Evolutionary conservation across 2,797 vertebrate genomes (phyloP), one percentile per base, ranked within the genome.

Genomic region (Scolopax rusticola): DNA sequence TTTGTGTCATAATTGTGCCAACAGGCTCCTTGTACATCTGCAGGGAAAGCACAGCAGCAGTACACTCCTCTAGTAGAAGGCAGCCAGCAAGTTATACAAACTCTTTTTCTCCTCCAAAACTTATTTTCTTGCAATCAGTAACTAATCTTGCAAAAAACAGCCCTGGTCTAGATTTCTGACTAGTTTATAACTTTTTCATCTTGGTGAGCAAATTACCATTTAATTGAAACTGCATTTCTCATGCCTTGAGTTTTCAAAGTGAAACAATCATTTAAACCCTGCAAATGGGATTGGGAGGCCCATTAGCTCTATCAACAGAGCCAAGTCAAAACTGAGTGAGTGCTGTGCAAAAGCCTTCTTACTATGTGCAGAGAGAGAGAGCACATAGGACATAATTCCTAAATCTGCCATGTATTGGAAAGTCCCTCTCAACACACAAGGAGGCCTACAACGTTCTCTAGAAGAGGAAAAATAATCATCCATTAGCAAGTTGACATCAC

Each of bases 301-400:
- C 6, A 53, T 41, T 15, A 86, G 45, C 32, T 84, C 32, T 36
- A 86, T 51, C n/a, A 47, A 11, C 0, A 0, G 38, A 82, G 21
- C 18, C 51, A 77, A 56, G 30, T 24, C 47, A 81, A 79, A 90
- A 86, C 27, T 3, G 8, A 75, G 38, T 3, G 9, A 75, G 38
- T 12, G 12, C 20, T 36, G 11, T 28, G 47, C n/a, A 43, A 40
- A 92, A 73, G 32, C 43, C 12, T 41, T 67, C 0, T 0, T n/a
- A 38, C 8, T 30, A 50, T 1, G 0, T 43, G 19, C 6, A 71
- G n/a, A 68, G 21, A 74, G 11, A 54, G 18, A 15, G 8, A 57
- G 30, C 19, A 64, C 0, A 0, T 3, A 77, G 43, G 24, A 43
- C 1, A 0, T 8, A 84, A 57, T 8, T 68, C 32, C 38, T 20